Evolutionary conservation across 1,140 invertebrate genomes (phyloP).

Genomic region (Aphaenogaster floridana): DNA sequence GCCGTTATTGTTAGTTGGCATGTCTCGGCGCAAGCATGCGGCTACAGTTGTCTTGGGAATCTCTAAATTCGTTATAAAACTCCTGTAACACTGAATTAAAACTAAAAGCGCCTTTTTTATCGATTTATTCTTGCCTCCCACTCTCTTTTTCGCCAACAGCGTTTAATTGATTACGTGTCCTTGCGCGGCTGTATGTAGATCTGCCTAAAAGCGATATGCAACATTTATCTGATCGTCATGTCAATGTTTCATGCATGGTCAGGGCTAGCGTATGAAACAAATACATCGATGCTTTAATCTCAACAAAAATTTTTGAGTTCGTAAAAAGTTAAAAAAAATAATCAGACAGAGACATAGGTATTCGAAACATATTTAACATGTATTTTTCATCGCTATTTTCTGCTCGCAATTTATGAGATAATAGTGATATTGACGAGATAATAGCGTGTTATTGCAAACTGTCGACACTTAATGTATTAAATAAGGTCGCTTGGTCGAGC

Average conservation of each 20-base stretch:
- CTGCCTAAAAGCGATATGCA: constrained; percentile 4
- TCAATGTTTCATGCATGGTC: background rate
- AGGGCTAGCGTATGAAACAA: background rate
- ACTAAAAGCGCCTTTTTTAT: background rate
- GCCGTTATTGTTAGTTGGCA: constrained; percentile 69
- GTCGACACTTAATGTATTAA: background rate
- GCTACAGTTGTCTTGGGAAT: constrained; percentile 54
- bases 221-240: background rate
- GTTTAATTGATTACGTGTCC: constrained; percentile 14
- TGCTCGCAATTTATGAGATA: background rate
- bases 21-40: background rate
- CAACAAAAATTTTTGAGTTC: background rate
- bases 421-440: background rate
- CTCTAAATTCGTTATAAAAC: background rate
- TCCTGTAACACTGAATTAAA: background rate
- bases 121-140: background rate
- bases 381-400: background rate
- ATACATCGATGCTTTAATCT: background rate
- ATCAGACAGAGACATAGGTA: background rate
- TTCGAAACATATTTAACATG: background rate
- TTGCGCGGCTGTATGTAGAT: background rate
- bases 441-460: background rate
- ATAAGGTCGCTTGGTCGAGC: background rate
- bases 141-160: background rate
- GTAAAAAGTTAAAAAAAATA: background rate